A percentile compares a stretch with the other conserved stretches of the same genome.
Evolutionary conservation across 2,888 invertebrate species (phyloP).

Genomic region (Sussaba pulchella): DNA sequence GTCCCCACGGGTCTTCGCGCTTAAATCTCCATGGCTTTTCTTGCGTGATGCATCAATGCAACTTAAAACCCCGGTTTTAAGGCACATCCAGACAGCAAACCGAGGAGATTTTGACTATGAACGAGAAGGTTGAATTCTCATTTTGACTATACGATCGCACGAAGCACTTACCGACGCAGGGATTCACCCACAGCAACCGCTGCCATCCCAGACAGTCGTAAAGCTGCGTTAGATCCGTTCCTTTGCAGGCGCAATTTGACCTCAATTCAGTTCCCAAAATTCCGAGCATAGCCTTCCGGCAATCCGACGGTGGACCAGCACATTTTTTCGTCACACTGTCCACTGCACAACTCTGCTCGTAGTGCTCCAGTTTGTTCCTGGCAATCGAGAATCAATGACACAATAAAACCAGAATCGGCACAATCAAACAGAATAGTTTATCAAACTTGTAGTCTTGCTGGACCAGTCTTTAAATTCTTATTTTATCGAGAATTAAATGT

Average conservation of each 20-base stretch:
- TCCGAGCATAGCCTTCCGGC: conserved; percentile 93
- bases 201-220: conserved; percentile 97
- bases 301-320: conserved; percentile 93
- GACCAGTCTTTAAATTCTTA: no score
- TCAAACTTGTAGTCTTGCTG: no score
- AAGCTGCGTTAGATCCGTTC: conserved; percentile 93
- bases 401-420: no score
- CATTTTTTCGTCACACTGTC: conserved; percentile 96
- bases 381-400: conserved; percentile 1
- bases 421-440: no score
- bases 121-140: conserved; percentile 4
- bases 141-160: not conserved
- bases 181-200: conserved; percentile 95
- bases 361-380: conserved; percentile 90
- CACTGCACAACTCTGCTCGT: conserved; percentile 96
- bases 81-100: not conserved
- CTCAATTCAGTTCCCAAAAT: conserved; percentile 95
- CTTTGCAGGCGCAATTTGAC: conserved; percentile 95
- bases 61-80: conserved; percentile 5
- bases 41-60: conserved; percentile 23
- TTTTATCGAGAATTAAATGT: not conserved
- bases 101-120: not conserved
- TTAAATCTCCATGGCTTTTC: conserved; percentile 7
- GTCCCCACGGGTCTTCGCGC: not conserved
- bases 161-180: conserved; percentile 93